Percentiles rank a stretch among this genome's conserved stretches.
phyloP scores from a whole-genome alignment of 30 jellyfish, hydroid and myxozoan genomes.

The Hydra vulgaris region DNA sequence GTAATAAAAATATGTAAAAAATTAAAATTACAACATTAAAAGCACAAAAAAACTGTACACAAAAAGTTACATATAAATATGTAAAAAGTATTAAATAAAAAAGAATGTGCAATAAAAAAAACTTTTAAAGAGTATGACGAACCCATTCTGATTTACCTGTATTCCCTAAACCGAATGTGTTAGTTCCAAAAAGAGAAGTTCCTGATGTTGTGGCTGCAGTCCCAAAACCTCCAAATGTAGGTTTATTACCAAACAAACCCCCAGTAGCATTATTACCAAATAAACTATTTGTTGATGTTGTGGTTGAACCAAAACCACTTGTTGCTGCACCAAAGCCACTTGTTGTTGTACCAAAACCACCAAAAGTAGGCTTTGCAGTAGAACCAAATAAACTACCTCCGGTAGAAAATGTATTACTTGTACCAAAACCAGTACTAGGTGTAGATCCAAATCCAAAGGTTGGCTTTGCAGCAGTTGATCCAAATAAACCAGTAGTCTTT shows the following conservation, averaged over 20 bases:
- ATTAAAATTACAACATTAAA: too few relatives aligned
- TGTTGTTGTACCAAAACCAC: slow-evolving; percentile 43
- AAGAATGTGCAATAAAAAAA: too few relatives aligned
- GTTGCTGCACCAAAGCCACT: slow-evolving; percentile 44
- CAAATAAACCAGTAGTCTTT: background rate
- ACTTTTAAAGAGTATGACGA: too few relatives aligned
- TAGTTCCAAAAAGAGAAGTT: slow-evolving; percentile 39
- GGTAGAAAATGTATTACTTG: slow-evolving; percentile 19
- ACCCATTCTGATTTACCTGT: too few relatives aligned
- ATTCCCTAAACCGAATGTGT: background rate
- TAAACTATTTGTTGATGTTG: slow-evolving; percentile 42
- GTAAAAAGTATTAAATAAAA: too few relatives aligned
- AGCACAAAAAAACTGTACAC: too few relatives aligned
- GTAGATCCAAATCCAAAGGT: slow-evolving; percentile 10
- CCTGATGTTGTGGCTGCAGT: slow-evolving; percentile 49
- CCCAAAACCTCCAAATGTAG: slow-evolving; percentile 50
- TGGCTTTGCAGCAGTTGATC: slow-evolving; percentile 6
- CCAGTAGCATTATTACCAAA: slow-evolving; percentile 54
- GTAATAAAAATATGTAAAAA: too few relatives aligned
- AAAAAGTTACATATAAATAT: too few relatives aligned
- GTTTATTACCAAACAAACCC: slow-evolving; percentile 69
- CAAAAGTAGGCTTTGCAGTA: slow-evolving; percentile 58
- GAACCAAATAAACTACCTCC: slow-evolving; percentile 83
- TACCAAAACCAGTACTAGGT: slow-evolving; percentile 25
- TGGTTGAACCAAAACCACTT: slow-evolving; percentile 46